Base-by-base conservation (phyloP, 2,888 invertebrate species). In the Cyclophora punctaria region DNA sequence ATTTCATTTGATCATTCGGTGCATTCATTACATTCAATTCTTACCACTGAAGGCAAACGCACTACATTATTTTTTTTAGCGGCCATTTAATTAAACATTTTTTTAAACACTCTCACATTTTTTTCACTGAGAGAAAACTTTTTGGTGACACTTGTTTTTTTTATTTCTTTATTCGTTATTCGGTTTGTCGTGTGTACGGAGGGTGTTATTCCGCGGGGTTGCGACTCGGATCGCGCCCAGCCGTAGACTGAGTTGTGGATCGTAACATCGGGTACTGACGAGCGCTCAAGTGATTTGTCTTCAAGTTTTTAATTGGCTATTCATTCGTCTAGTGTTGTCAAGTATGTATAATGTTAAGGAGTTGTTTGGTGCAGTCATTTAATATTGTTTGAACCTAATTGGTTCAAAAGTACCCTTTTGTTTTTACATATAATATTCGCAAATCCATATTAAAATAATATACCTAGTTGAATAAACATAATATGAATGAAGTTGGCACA, bases 21-120 rank as follows among this genome's bases (percentile, higher is more conserved):
- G 78, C 77, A 77, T 73, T 69, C 37, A 37, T 5, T 37, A 71
- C 58, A 73, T 71, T 68, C 62, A 67, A 69, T 66, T 68, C 86
- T 86, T 86, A 86, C 86, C 86, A 86, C 86, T 65, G 86, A 86
- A 66, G 86, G 86, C 83, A 86, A 87, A 67, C 85, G 84, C 62
- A 83, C 78, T 74, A 86, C 75, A 75, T 79, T 83, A 79, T 78
- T 84, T 80, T 81, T 85, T 85, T 84, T 86, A 66, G 74, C 78
- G 73, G 85, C 78, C 81, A 80, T 80, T 63, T 69, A 68, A 59
- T 41, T 40, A 41, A 56, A 58, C 48, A 55, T 58, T 57, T 69
- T 63, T 63, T 53, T 50, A 44, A 53, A 51, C 59, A 63, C 60
- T 55, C 44, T 51, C 56, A 56, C 50, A 49, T 54, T 47, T 47